phyloP scores from a whole-genome alignment of 2,797 vertebrate genomes.

The Rhabdomys pumilio region DNA sequence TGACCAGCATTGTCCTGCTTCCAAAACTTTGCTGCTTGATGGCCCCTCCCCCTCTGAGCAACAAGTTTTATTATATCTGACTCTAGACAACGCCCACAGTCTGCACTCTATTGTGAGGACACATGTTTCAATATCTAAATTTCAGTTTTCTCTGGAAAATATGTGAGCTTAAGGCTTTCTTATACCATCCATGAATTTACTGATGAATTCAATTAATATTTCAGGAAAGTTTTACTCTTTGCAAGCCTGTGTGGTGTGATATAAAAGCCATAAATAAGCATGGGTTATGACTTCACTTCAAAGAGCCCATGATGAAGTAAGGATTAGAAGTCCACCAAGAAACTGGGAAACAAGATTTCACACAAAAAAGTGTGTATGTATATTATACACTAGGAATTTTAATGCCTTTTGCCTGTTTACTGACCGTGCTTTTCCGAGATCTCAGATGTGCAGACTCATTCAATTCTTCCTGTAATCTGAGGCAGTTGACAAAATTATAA shows the following conservation, averaged over 20 bases:
- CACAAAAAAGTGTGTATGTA: not conserved
- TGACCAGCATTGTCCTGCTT: not conserved
- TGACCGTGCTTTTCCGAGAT: not conserved
- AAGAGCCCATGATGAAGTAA: constrained; percentile 23
- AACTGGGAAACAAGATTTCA: not conserved
- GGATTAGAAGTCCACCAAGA: not conserved
- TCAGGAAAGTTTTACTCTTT: constrained; percentile 35
- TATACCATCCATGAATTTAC: not conserved
- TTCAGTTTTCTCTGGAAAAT: constrained; percentile 41
- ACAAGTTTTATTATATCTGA: not conserved
- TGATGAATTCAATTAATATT: constrained; percentile 61
- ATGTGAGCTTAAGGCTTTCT: not conserved
- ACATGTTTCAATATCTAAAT: not conserved
- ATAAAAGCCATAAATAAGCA: constrained; percentile 32
- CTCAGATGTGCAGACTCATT: not conserved
- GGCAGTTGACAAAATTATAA: not conserved
- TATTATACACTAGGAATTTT: not conserved
- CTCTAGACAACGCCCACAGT: not conserved
- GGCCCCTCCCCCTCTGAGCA: not conserved
- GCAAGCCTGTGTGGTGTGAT: constrained; percentile 3
- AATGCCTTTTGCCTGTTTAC: not conserved
- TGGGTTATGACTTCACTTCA: not conserved
- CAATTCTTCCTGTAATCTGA: not conserved
- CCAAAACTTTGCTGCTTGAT: not conserved
- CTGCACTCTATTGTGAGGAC: not conserved